Base-by-base conservation (phyloP, 2,888 invertebrate genomes). In the Brachylomia viminalis region DNA sequence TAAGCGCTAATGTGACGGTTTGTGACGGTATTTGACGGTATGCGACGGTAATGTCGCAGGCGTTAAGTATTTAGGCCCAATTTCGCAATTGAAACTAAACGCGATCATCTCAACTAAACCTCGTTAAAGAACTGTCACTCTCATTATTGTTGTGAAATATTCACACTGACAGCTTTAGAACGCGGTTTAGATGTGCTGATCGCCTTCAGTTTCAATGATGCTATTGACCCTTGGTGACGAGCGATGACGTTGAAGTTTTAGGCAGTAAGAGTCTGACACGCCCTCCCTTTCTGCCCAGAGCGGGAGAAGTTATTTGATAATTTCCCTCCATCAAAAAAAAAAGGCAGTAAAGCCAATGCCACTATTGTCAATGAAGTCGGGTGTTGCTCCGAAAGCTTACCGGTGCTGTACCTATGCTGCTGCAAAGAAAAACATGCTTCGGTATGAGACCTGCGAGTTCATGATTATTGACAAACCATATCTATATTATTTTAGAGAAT, bases 1-100 rank as follows among this genome's bases (percentile, higher is more conserved):
- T 74, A 61, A 56, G 20, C 64, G 47, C 68, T 72, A 86, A 83
- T 85, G 30, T 69, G 27, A 59, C 56, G 23, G 45, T 70, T 11
- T 66, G 45, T 15, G 62, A 23, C 13, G 49, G 74, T 52, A 64
- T 27, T 52, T 11, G 47, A 30, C n/a, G 56, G 73, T 64, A 64
- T 20, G 52, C n/a, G 54, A 47, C 47, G 30, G 47, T 58, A 54
- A 70, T 61, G 47, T 17, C 17, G 27, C 56, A 62, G 70, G 45
- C 27, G 33, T 49, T 61, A 15, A 64, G 56, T 23, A 70, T 49
- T 42, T 11, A n/a, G 8, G 20, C 27, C 15, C 15, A 33, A 59
- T 59, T 33, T 59, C 33, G 0, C 58, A 17, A 30, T 58, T 30
- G 30, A 30, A 30, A 17, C 30, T 20, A 20, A 58, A 33, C 20